Evolutionary conservation across 2,113 vertebrate species (phyloP).

Genomic region (Ceyx melanurus): DNA sequence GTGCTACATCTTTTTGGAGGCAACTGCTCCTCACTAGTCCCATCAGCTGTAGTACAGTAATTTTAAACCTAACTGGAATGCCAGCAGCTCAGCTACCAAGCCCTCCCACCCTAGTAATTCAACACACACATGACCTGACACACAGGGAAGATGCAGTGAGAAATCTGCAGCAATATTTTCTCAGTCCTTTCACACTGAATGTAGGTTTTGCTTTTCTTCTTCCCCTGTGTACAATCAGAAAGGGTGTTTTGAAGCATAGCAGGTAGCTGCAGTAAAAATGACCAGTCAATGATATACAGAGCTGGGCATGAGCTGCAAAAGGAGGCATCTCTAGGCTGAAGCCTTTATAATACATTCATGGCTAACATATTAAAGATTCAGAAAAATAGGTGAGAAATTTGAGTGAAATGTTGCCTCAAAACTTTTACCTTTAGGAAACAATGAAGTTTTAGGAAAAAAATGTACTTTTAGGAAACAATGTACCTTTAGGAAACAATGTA

Average conservation of each 20-base stretch:
- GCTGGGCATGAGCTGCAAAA: neutral
- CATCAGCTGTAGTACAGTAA: neutral
- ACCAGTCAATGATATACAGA: neutral
- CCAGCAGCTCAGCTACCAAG: neutral
- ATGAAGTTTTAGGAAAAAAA: neutral
- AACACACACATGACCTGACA: neutral
- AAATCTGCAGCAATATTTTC: neutral
- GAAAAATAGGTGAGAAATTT: neutral
- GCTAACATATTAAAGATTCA: neutral
- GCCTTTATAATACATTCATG: neutral
- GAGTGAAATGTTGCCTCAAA: neutral
- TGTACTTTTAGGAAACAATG: rapidly evolving
- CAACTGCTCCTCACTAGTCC: neutral
- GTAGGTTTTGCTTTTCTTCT: neutral
- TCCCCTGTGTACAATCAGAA: neutral
- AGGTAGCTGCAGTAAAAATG: neutral
- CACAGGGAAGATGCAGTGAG: neutral
- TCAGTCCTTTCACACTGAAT: neutral
- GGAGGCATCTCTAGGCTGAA: neutral
- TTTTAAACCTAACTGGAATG: neutral
- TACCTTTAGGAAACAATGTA: neutral
- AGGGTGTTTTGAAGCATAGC: neutral
- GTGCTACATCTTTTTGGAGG: neutral
- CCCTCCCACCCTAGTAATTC: neutral
- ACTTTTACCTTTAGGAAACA: neutral